phyloP scores from a whole-genome alignment of 2,797 vertebrate species.

The Channa striata region DNA sequence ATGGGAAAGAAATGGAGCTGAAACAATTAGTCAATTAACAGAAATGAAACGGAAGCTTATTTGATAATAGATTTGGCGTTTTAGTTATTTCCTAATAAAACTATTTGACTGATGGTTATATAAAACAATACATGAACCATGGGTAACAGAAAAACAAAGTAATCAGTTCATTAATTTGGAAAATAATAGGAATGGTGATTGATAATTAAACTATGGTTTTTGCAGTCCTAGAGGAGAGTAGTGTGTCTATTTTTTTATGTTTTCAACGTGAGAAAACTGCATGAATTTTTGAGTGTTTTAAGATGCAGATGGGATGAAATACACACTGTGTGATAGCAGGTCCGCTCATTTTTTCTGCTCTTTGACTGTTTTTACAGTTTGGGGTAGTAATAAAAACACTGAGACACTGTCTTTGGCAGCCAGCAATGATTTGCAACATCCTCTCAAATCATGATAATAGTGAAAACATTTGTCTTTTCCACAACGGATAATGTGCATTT shows the following conservation, averaged over 20 bases:
- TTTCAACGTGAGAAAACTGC: neutral
- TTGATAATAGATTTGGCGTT: too few species aligned
- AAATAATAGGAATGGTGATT: neutral
- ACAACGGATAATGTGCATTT: constrained; percentile 36
- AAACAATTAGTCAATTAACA: neutral
- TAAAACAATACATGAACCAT: neutral
- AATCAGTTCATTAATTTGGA: neutral
- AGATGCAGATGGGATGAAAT: constrained; percentile 59
- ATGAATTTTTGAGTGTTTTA: neutral
- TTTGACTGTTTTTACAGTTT: constrained; percentile 56
- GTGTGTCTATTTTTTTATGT: neutral
- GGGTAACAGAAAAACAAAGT: neutral
- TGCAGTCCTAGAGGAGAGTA: neutral
- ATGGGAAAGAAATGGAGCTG: neutral
- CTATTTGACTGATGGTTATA: too few species aligned
- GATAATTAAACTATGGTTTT: neutral
- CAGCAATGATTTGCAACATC: constrained; percentile 58
- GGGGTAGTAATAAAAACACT: constrained; percentile 62
- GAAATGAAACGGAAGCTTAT: neutral
- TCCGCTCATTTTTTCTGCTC: constrained; percentile 54
- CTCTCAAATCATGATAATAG: constrained; percentile 43
- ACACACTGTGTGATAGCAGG: constrained; percentile 51
- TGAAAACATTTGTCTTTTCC: constrained; percentile 33
- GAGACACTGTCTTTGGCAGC: constrained; percentile 60
- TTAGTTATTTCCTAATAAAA: too few species aligned